Evolutionary conservation across 2,797 vertebrate genomes (phyloP).

Genomic region (Macrochelys suwanniensis): DNA sequence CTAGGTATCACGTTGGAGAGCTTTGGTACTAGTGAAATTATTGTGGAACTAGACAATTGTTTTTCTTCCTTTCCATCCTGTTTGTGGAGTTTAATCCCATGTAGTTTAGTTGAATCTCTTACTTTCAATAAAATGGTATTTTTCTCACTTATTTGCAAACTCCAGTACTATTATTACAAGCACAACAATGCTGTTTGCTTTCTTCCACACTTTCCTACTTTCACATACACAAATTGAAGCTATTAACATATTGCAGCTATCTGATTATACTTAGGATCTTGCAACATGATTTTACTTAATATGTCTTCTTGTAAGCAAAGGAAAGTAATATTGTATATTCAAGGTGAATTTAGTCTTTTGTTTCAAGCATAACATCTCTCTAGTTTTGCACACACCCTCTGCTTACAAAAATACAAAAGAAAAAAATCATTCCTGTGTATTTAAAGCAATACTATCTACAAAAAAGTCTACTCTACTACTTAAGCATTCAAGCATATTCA

Average conservation of each 20-base stretch:
- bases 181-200: conserved; percentile 24
- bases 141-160: conserved; percentile 25
- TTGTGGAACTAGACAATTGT: neutral
- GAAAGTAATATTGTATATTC: conserved; percentile 39
- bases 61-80: neutral
- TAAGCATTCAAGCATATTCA: neutral
- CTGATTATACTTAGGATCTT: conserved; percentile 36
- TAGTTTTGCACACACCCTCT: conserved; percentile 5
- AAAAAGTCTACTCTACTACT: neutral
- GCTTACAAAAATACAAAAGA: conserved; percentile 20
- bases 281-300: conserved; percentile 51
- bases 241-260: neutral
- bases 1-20: neutral
- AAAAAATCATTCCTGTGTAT: neutral
- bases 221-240: neutral
- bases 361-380: conserved; percentile 37
- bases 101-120: conserved; percentile 50
- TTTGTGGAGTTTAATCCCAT: conserved; percentile 24
- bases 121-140: conserved; percentile 56
- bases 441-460: conserved; percentile 21
- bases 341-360: conserved; percentile 34
- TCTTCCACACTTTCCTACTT: conserved; percentile 15
- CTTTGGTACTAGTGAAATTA: neutral
- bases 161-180: conserved; percentile 38
- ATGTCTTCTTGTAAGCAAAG: conserved; percentile 24